Percentiles rank a stretch among this genome's conserved stretches.
Evolutionary conservation across 37 sponge, comb jelly and placozoan genomes (phyloP).

Genomic region (Haliclona indistincta): DNA sequence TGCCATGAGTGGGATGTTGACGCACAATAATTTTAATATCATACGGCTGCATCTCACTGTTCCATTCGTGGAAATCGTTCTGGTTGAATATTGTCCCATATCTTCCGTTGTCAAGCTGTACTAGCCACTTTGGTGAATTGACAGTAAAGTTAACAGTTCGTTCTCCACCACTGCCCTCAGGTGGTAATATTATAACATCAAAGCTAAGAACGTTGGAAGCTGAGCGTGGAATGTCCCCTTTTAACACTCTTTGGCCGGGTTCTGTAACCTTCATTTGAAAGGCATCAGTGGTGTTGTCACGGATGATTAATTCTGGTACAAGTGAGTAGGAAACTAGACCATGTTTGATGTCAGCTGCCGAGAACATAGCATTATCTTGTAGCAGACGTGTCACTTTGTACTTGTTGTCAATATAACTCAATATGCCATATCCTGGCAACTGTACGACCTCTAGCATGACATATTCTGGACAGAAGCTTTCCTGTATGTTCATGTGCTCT

Average conservation of each 20-base stretch:
- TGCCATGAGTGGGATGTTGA: background rate
- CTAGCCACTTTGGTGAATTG: constrained; percentile 1
- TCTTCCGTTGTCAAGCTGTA: background rate
- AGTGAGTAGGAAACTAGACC: constrained; percentile 31
- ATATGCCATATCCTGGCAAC: constrained; percentile 4
- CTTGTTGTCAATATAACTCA: constrained; percentile 8
- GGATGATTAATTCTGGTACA: background rate
- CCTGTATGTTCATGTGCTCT: constrained; percentile 1
- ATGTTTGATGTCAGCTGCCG: constrained; percentile 14
- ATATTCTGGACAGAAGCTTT: constrained; percentile 36
- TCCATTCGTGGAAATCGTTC: background rate
- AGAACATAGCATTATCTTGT: constrained; percentile 15
- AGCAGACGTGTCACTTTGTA: constrained; percentile 13
- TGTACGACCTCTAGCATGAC: background rate
- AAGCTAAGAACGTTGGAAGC: background rate
- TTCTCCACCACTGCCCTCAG: background rate
- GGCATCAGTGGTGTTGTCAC: background rate
- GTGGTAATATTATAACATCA: background rate
- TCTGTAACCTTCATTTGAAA: background rate
- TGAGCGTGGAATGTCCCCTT: background rate
- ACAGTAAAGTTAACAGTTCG: constrained; percentile 11
- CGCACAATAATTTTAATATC: constrained; percentile 10
- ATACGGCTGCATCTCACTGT: background rate
- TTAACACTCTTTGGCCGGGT: background rate
- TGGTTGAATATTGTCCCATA: constrained; percentile 15